Percentiles rank a stretch among this genome's conserved stretches.
Evolutionary conservation across 2,888 invertebrate genomes (phyloP).

Genomic region (Ormyrus thymus): DNA sequence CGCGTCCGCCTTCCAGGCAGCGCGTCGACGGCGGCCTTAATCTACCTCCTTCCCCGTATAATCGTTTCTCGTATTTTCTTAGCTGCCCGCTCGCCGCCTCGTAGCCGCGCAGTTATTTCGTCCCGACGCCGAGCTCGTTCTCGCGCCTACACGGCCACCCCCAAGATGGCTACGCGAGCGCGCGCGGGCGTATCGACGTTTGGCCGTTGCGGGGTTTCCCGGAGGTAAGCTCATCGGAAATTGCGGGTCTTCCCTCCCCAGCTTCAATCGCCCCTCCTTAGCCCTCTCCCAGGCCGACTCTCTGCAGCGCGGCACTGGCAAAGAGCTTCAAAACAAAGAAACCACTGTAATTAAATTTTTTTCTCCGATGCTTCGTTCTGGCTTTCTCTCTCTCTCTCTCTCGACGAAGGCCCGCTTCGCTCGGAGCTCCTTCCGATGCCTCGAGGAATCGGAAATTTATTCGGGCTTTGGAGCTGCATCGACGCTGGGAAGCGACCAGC

Average conservation of each 20-base stretch:
- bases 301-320: too few relatives aligned
- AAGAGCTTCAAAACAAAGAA: slow-evolving; percentile 40
- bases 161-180: neutral
- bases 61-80: slow-evolving; percentile 13
- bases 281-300: slow-evolving; percentile 38
- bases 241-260: slow-evolving; percentile 74
- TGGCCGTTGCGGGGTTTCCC: slow-evolving; percentile 73
- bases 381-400: slow-evolving; percentile 12
- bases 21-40: slow-evolving; percentile 53
- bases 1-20: neutral
- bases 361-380: slow-evolving; percentile 59
- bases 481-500: too few relatives aligned
- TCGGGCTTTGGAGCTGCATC: too few relatives aligned
- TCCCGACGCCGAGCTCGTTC: slow-evolving; percentile 10
- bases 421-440: neutral
- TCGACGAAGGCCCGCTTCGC: neutral
- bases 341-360: slow-evolving; percentile 49
- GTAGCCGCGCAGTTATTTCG: neutral
- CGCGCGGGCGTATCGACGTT: slow-evolving; percentile 72
- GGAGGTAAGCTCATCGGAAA: slow-evolving; percentile 74
- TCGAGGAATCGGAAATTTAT: too few relatives aligned
- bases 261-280: slow-evolving; percentile 66
- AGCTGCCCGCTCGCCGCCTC: neutral
- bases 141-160: neutral
- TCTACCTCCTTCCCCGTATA: slow-evolving; percentile 40